These are phyloP conservation scores for Trichoplusia ni DNA, from an alignment of 1,140 invertebrate species.

Conservation along the genomic window DNA sequence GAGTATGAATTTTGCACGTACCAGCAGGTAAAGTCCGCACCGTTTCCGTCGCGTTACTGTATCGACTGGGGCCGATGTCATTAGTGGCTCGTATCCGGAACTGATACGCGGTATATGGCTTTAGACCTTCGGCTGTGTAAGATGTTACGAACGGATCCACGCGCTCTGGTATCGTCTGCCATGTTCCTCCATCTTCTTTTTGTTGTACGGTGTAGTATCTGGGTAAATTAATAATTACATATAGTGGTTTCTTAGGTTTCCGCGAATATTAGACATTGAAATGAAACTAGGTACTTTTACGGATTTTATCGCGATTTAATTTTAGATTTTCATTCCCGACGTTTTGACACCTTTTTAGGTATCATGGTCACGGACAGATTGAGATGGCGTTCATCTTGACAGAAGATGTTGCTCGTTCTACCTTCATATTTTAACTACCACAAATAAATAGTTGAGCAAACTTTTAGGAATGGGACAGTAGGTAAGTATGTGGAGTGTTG, in stretches of 20 bases:
- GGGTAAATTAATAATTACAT: not conserved
- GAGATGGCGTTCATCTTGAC: too few relatives aligned
- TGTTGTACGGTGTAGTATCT: constrained; percentile 96
- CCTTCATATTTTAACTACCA: too few relatives aligned
- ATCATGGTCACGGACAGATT: too few relatives aligned
- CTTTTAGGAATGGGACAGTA: too few relatives aligned
- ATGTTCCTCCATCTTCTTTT: constrained; percentile 90
- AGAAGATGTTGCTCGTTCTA: too few relatives aligned
- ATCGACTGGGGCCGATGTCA: constrained; percentile 96
- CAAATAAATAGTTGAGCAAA: too few relatives aligned
- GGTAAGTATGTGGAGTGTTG: too few relatives aligned
- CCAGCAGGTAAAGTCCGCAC: constrained; percentile 93
- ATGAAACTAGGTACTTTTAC: too few relatives aligned
- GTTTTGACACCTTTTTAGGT: too few relatives aligned
- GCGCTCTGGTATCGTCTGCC: constrained; percentile 90
- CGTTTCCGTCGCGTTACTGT: constrained; percentile 93
- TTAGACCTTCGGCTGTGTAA: constrained; percentile 91
- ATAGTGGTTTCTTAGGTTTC: not conserved
- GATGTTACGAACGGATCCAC: constrained; percentile 92
- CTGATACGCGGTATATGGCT: constrained; percentile 95
- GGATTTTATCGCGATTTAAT: too few relatives aligned
- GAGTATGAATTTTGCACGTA: constrained; percentile 47
- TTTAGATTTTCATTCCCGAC: too few relatives aligned
- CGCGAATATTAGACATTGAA: not conserved
- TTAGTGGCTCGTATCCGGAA: constrained; percentile 98